Percentiles rank a stretch among this genome's conserved stretches.
phyloP scores from a whole-genome alignment of 2,113 vertebrate species.

The Hemiprocne comata region DNA sequence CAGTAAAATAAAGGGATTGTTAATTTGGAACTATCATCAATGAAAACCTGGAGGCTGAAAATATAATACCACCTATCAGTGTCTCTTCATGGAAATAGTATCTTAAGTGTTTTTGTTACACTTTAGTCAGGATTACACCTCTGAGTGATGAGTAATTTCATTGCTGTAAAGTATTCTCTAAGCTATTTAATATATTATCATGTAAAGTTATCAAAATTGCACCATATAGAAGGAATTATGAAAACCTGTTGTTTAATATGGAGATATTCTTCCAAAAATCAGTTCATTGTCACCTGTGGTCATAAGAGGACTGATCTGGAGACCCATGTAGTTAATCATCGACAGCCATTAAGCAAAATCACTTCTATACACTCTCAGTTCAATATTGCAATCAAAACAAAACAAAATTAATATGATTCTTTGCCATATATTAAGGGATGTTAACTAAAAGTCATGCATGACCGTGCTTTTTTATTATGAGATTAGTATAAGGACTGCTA shows the following conservation, averaged over 20 bases:
- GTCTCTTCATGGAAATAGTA: background rate
- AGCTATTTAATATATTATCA: background rate
- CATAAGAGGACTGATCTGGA: background rate
- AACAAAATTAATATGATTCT: background rate
- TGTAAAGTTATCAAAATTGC: background rate
- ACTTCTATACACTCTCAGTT: background rate
- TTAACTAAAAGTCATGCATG: background rate
- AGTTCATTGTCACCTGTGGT: background rate
- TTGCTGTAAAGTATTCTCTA: background rate
- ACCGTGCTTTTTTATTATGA: background rate
- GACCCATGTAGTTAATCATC: background rate
- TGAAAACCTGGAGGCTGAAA: background rate
- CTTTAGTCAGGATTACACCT: background rate
- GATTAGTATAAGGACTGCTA: background rate
- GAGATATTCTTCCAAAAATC: background rate
- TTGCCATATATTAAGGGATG: background rate
- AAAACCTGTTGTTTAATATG: background rate
- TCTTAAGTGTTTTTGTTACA: background rate
- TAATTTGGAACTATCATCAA: background rate
- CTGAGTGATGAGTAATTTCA: background rate
- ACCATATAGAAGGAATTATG: background rate
- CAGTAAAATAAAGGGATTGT: background rate
- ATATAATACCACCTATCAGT: background rate
- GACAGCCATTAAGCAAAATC: background rate
- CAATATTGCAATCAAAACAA: background rate